phyloP scores from a whole-genome alignment of 2,888 invertebrate species.

The Troilus luridus region DNA sequence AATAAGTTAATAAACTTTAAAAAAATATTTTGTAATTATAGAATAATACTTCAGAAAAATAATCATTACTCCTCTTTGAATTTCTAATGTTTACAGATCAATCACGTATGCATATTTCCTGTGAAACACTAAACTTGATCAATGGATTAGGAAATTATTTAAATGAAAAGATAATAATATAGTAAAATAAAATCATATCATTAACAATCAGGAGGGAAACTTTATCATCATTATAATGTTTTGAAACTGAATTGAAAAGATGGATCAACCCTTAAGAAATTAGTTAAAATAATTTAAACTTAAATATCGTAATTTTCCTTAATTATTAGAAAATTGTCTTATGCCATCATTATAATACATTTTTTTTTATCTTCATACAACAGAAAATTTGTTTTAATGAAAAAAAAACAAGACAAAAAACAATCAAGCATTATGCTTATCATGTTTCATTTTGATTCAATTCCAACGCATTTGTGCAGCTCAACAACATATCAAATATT shows the following conservation, averaged over 20 bases:
- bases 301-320: not conserved
- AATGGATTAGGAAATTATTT: not conserved
- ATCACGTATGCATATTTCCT: not conserved
- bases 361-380: not conserved
- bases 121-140: not conserved
- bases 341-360: not conserved
- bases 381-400: not conserved
- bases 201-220: not conserved
- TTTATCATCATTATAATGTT: not conserved
- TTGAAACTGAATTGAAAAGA: not conserved
- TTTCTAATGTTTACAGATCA: not conserved
- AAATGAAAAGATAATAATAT: not conserved
- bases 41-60: not conserved
- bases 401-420: not conserved
- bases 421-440: not conserved
- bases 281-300: not conserved
- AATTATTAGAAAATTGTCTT: not conserved
- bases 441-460: slow-evolving; percentile 1
- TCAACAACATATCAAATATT: not conserved
- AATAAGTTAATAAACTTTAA: not conserved
- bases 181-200: not conserved
- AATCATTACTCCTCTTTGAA: not conserved
- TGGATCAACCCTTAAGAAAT: not conserved
- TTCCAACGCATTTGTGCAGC: slow-evolving; percentile 45
- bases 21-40: not conserved